Base-by-base conservation (phyloP, 23 tunicate genomes). In the Ascidia mentula region DNA sequence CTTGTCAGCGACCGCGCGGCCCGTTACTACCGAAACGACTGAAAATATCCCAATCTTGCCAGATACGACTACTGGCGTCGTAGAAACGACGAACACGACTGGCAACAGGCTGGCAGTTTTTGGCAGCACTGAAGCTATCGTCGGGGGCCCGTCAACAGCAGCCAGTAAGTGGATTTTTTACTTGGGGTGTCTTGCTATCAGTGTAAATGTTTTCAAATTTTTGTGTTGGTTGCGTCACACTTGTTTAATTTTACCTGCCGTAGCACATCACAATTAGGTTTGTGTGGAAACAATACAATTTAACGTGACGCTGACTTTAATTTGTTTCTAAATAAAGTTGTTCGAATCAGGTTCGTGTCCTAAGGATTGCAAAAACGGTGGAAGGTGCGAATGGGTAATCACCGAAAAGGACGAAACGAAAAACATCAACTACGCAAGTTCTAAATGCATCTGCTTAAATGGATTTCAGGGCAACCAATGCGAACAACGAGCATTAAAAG, bases 341-440 rank as follows among this genome's bases (percentile, higher is more conserved):
- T n/a, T n/a, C n/a, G n/a, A n/a, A n/a, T n/a, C n/a, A n/a, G n/a
- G n/a, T n/a, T n/a, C n/a, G n/a, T 53, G 65, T 9, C 65, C 65
- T 5, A 53, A 53, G 24, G 65, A 53, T 53, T 53, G 65, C 65
- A 53, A 53, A 28, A 53, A 53, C 65, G 65, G 65, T 53, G 65
- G 65, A 3, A 53, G 24, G 24, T 53, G 65, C 65, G 65, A 53
- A 28, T 53, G 65, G 65, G 65, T 53, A 20, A 53, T 53, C 24
- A 20, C 65, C 4, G 24, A 28, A 26, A 53, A 53, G 24, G 65
- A 53, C 24, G 24, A 26, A 28, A 53, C 22, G 24, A 28, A 26
- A 9, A 53, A 53, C 65, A 53, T 53, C 13, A 53, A 53, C 13
- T 53, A 53, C 65, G 65, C 65, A 3, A 53, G 65, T 28, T 53